Evolutionary conservation across 1,140 invertebrate species (phyloP), one percentile per base, ranked within the genome.

Genomic region (Drosophila lowei): DNA sequence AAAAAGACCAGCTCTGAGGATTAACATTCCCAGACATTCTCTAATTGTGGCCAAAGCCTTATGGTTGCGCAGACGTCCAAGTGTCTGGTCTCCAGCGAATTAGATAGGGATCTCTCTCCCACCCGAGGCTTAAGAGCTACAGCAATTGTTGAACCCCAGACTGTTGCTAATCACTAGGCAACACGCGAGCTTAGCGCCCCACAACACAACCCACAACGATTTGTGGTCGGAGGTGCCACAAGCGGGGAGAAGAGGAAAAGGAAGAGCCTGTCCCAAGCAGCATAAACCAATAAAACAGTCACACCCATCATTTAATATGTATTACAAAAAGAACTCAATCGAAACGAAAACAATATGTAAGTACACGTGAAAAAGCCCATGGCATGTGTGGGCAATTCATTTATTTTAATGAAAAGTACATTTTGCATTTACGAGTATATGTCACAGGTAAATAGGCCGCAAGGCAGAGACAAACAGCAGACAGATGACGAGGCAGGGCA

Each of bases 351-450:
- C 23, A 4, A 25, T 25, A 25, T 25, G 49, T 43, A 28, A 13
- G 28, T 18, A 30, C 25, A 52, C 25, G 11, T 4, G 21, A 34
- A 72, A 70, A 53, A 60, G 25, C 68, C 67, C 11, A 21, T 43
- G 50, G 34, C 61, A 53, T 68, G 44, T 65, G 53, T 62, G 62
- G 70, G 34, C 60, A 84, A 73, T 76, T 85, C 64, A 77, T 85
- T 80, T 71, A 70, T 81, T 81, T 74, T 74, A 77, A 85, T 86
- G 73, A 86, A 85, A 85, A 57, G 68, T 47, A 74, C 70, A 86
- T 72, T 60, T 41, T 30, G 6, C 75, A 49, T 76, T 65, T 73
- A 63, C 47, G 28, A 30, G 28, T 28, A 52, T 41, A 9, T 11
- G 54, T 47, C 44, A 21, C 49, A 41, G 53, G 63, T 55, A 74